These are phyloP conservation scores for Todus mexicanus DNA, from an alignment of 2,797 vertebrate species.

Conservation along the genomic window DNA sequence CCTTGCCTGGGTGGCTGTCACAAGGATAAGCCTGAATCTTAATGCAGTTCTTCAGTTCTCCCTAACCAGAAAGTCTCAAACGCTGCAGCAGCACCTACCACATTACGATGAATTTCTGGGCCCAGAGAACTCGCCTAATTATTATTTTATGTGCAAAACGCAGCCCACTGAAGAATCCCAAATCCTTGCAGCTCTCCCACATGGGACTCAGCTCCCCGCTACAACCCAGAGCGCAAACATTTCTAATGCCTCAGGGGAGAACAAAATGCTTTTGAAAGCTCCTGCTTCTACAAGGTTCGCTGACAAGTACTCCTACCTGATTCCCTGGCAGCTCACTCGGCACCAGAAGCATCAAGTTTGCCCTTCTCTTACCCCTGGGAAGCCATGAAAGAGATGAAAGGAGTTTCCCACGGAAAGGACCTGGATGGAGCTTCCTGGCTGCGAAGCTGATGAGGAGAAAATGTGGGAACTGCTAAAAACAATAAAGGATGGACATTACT, in stretches of 20 bases:
- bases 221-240: background rate
- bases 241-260: background rate
- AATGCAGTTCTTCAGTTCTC: background rate
- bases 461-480: background rate
- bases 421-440: background rate
- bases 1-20: background rate
- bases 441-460: background rate
- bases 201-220: background rate
- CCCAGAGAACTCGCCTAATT: background rate
- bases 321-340: background rate
- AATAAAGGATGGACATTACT: background rate
- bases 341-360: background rate
- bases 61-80: background rate
- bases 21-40: background rate
- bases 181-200: background rate
- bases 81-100: background rate
- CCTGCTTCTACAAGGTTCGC: background rate
- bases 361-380: background rate
- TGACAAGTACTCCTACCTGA: background rate
- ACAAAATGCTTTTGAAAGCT: background rate
- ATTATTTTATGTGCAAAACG: background rate
- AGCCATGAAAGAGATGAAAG: background rate
- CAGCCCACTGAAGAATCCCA: background rate
- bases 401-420: background rate
- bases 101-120: background rate